These are phyloP conservation scores for Tigriopus japonicus DNA, from an alignment of 1,140 invertebrate genomes.

Conservation along the genomic window DNA sequence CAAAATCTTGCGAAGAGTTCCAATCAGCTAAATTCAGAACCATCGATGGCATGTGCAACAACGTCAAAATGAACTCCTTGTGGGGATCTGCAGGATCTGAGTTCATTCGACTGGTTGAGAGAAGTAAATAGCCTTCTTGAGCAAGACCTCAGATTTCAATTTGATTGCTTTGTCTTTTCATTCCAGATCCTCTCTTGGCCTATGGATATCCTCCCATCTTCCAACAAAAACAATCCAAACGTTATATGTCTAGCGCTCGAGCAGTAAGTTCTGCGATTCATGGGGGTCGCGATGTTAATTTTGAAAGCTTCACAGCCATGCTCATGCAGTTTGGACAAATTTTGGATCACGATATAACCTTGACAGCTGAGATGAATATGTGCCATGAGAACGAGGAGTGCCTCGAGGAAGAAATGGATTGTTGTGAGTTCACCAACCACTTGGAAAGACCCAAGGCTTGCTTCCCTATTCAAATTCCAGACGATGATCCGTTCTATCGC, in stretches of 20 bases:
- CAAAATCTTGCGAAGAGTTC: too few relatives aligned
- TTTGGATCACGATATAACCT: conserved; percentile 17
- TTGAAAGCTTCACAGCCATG: conserved; percentile 1
- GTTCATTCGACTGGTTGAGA: neutral
- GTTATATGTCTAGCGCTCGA: conserved; percentile 5
- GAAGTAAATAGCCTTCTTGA: neutral
- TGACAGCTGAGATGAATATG: conserved; percentile 12
- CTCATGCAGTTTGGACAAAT: conserved; percentile 16
- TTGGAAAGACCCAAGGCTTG: neutral
- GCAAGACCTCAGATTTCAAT: too few relatives aligned
- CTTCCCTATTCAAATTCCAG: neutral
- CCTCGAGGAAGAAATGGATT: neutral
- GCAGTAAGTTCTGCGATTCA: conserved; percentile 8
- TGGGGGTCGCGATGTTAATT: neutral
- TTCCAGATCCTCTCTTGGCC: neutral
- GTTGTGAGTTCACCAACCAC: neutral
- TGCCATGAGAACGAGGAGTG: neutral
- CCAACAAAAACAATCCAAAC: neutral
- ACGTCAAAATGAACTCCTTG: neutral
- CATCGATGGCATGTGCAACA: neutral
- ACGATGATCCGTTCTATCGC: conserved; percentile 4
- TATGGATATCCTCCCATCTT: neutral
- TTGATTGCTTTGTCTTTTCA: neutral
- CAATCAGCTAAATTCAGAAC: neutral
- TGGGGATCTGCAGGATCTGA: neutral